Evolutionary conservation across 2,888 invertebrate genomes (phyloP), one percentile per base, ranked within the genome.

Genomic region (Trissolcus brochymenae): DNA sequence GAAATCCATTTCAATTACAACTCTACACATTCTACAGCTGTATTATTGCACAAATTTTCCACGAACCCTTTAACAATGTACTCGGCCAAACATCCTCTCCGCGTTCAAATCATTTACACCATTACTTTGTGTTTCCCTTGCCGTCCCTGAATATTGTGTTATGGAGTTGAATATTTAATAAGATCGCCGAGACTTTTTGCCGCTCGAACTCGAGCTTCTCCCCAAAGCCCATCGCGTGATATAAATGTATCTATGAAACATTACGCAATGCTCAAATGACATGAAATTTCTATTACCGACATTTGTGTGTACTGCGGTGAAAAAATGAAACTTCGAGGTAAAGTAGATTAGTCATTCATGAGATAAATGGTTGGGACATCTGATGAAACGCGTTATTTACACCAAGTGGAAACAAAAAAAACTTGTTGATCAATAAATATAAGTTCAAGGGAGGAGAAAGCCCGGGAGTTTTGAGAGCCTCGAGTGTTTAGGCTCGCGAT

Each of bases 91-190:
- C 72, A 73, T 73, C 68, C 65, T 71, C 72, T 67, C 60, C 66
- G 64, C 72, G 68, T 75, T 79, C 65, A 71, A 80, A 76, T 78
- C 74, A 78, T 80, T 80, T 80, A 76, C 71, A 70, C 73, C 64
- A 59, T 51, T 59, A 46, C 46, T 56, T 35, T 35, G 61, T 68
- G 74, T 74, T 68, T 56, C 76, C 66, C 72, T 68, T n/a, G 76
- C 51, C 59, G 54, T 60, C 60, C 19, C 84, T 84, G 87, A 85
- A 90, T 90, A 90, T 90, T 90, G 89, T 90, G 90, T 90, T 90
- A 89, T 89, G 85, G 87, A 87, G 84, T 87, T 90, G 90, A 90
- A 90, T 90, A 90, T 90, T 90, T 90, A 90, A 90, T 88, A 87
- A 89, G 87, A 77, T 80, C 81, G 81, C 84, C 82, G 84, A 35